These are phyloP conservation scores for Zosterops pallidus DNA, from an alignment of 2,113 vertebrate species.

Conservation along the genomic window DNA sequence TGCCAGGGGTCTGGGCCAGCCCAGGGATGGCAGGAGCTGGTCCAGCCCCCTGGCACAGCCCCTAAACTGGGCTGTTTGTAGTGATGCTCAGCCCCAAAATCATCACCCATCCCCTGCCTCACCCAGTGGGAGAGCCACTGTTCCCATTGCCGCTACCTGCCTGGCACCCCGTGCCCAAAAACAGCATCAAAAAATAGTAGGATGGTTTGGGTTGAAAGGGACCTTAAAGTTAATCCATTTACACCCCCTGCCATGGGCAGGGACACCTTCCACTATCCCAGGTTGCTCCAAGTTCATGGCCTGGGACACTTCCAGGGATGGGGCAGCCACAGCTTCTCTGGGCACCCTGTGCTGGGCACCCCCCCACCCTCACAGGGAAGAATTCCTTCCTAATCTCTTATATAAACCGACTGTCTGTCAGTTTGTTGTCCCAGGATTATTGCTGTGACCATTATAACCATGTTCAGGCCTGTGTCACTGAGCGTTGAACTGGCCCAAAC, in stretches of 20 bases:
- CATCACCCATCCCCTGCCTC: background rate
- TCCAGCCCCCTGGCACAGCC: fast-evolving
- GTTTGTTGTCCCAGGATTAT: background rate
- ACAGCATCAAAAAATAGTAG: too few relatives aligned
- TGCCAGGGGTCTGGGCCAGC: background rate
- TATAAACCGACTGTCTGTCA: background rate
- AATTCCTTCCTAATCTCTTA: background rate
- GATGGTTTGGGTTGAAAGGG: background rate
- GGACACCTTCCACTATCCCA: background rate
- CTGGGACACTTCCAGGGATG: background rate
- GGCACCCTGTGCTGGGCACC: background rate
- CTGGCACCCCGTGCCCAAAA: fast-evolving
- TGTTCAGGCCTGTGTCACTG: background rate
- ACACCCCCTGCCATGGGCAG: background rate
- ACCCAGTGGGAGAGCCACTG: background rate
- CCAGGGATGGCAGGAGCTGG: background rate
- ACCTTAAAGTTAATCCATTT: background rate
- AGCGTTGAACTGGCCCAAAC: background rate
- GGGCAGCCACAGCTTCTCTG: background rate
- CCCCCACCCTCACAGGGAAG: fast-evolving
- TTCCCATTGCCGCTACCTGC: background rate
- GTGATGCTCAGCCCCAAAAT: background rate
- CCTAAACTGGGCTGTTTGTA: background rate
- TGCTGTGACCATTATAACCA: background rate
- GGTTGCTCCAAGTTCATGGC: background rate